Evolutionary conservation across 2,888 invertebrate genomes (phyloP), one percentile per base, ranked within the genome.

Genomic region (Dendrolimus pini): DNA sequence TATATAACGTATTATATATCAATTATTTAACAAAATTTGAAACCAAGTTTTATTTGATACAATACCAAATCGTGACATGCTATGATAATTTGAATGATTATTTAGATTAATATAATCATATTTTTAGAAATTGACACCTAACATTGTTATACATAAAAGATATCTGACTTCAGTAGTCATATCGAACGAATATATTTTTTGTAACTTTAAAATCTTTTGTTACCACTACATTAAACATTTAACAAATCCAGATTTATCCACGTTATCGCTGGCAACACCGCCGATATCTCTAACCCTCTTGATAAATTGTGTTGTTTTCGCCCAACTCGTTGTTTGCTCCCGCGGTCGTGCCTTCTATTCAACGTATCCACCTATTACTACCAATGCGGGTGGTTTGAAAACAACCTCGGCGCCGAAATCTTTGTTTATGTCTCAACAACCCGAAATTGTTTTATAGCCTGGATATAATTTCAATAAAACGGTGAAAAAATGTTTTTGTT

Each of bases 261-360:
- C 41, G 42, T 61, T 65, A 65, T 65, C 62, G 60, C 62, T 61
- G 62, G 66, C 71, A 73, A 71, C 71, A 71, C 71, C 69, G 73
- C 76, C 79, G 79, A 82, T 82, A 80, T 82, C 79, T 75, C 76
- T 74, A 77, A 47, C 82, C 84, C 83, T 80, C 80, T 78, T 88
- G 89, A 89, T 89, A 89, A 88, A 89, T 88, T 77, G 85, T 83
- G 85, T 89, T 89, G 89, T 89, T 89, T 89, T 88, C 88, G 87
- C 79, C 82, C 80, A 84, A 72, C 75, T 65, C 71, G 78, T 79
- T 86, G 83, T 87, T 88, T 86, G 84, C 80, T 75, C 47, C 12
- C 78, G 69, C 66, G 76, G 75, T 70, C 70, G 64, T 59, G 65
- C 62, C 30, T 64, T 67, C 66, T 62, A 67, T 69, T 47, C 47